A percentile compares a stretch with the other conserved stretches of the same genome.
Conservation (phyloP, 23 tunicate genomes). For the Ascidia mentula region DNA sequence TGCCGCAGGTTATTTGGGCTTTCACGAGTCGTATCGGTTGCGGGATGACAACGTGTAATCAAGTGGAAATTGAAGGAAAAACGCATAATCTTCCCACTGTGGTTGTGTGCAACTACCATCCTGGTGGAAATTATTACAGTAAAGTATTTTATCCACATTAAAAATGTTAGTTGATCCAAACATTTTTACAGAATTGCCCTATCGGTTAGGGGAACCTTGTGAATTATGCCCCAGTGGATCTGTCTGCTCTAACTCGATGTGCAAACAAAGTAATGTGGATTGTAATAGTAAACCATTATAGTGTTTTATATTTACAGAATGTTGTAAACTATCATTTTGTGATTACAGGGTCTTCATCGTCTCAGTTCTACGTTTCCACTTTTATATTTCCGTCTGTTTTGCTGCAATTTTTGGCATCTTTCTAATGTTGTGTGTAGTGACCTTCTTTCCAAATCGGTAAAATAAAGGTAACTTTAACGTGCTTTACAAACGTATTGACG, state of each 20-base stretch:
- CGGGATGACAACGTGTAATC: constrained; percentile 26
- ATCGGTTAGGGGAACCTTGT: constrained; percentile 7
- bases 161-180: not conserved
- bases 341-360: no score
- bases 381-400: no score
- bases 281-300: no score
- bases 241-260: not conserved
- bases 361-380: no score
- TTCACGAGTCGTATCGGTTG: not conserved
- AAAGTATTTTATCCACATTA: not conserved
- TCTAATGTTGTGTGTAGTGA: no score
- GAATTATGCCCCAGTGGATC: not conserved
- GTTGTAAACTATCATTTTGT: no score
- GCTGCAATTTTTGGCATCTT: no score
- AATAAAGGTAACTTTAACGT: no score
- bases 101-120: constrained; percentile 27
- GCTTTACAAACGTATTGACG: no score
- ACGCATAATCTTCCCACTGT: constrained; percentile 8
- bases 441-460: no score
- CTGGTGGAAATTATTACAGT: constrained; percentile 27
- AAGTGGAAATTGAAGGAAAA: not conserved
- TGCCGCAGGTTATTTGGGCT: constrained; percentile 14
- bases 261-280: not conserved
- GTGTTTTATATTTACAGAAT: no score
- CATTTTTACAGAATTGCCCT: not conserved